Conservation (phyloP, 2,797 vertebrate species). For the Fundulus diaphanus region DNA sequence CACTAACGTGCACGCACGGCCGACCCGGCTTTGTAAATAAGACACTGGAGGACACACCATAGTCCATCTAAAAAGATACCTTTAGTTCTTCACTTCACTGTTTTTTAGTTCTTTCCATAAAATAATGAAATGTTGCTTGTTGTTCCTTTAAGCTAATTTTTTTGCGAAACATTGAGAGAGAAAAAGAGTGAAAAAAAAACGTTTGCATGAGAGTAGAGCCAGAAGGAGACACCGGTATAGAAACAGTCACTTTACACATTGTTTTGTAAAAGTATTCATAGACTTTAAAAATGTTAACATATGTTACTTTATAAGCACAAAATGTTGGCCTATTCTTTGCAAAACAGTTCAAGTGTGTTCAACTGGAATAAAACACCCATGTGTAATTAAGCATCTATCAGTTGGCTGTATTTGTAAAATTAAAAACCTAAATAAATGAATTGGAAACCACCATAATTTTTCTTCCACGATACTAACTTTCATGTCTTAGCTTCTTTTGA, state of each 20-base stretch:
- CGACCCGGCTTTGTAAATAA: too few relatives aligned
- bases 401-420: neutral
- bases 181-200: neutral
- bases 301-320: neutral
- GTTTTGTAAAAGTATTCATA: neutral
- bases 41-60: too few relatives aligned
- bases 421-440: neutral
- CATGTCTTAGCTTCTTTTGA: slow-evolving; percentile 18
- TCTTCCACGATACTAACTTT: neutral
- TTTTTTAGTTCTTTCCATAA: too few relatives aligned
- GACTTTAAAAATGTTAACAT: neutral
- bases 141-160: too few relatives aligned
- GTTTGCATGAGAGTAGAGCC: slow-evolving; percentile 23
- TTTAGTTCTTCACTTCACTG: too few relatives aligned
- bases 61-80: too few relatives aligned
- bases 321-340: neutral
- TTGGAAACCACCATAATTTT: too few relatives aligned
- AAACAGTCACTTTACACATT: neutral
- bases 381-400: neutral
- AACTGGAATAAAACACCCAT: neutral
- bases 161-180: slow-evolving; percentile 24
- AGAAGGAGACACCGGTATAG: neutral
- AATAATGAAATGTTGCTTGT: too few relatives aligned
- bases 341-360: neutral
- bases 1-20: too few relatives aligned